Evolutionary conservation across 2,888 invertebrate species (phyloP), one percentile per base, ranked within the genome.

Genomic region (Branchinecta sandiegonensis): DNA sequence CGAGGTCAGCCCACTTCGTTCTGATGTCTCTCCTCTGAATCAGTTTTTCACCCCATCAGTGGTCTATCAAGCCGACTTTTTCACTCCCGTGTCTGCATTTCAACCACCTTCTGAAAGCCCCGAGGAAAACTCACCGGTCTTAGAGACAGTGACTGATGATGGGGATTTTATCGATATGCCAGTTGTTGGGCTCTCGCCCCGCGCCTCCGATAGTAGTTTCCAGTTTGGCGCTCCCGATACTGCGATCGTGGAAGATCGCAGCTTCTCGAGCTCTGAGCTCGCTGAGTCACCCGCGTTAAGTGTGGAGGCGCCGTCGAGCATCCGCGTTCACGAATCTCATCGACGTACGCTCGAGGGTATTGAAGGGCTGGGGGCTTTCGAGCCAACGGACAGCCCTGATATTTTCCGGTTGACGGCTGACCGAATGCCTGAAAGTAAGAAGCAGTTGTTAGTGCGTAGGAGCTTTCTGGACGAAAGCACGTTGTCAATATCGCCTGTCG

Each of bases 251-350:
- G 63, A 56, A 56, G n/a, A n/a, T 17, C n/a, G 23, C 23, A 56
- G 63, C 23, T 23, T 23, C n/a, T 17, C n/a, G 14, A 56, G 63
- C 23, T 56, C 63, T 17, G 14, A 17, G n/a, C 14, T 17, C 63
- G 63, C 63, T 9, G 23, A 56, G n/a, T 56, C 63, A 56, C 14
- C 63, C 9, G 23, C n/a, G n/a, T 56, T 23, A 10, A 56, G 14
- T 8, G 63, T 56, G 1, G 63, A 56, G 23, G n/a, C 63, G n/a
- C 63, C n/a, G 9, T 23, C 23, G 9, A 56, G 63, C 63, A 56
- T 56, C n/a, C 63, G 63, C 8, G 63, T 56, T 56, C 63, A 56
- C 10, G 63, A 56, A 56, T 56, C 63, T 10, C 63, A 56, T 11
- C n/a, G 63, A 56, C n/a, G 23, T 9, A 56, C 63, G 8, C 23